Evolutionary conservation across 2,797 vertebrate species (phyloP).

Genomic region (Trematomus bernacchii): DNA sequence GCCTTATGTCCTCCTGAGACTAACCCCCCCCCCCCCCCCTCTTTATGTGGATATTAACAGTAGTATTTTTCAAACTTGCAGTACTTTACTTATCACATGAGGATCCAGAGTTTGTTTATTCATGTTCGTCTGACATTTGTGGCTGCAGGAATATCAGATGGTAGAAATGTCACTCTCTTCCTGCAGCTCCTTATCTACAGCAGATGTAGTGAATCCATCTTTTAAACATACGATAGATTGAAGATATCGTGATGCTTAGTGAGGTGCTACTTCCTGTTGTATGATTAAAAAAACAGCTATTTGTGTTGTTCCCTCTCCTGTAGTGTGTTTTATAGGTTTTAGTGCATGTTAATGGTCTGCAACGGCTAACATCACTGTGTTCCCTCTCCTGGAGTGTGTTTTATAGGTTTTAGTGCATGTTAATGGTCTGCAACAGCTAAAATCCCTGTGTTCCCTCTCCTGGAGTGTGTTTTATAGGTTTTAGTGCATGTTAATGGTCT

Average conservation of each 20-base stretch:
- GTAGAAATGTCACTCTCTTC: constrained; percentile 60
- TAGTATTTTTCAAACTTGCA: too few relatives aligned
- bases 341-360: too few relatives aligned
- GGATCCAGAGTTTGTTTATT: constrained; percentile 39
- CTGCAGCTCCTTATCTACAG: constrained; percentile 37
- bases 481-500: too few relatives aligned
- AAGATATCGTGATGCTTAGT: constrained; percentile 10
- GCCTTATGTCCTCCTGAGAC: too few relatives aligned
- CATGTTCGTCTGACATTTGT: constrained; percentile 52
- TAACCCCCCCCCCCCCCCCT: too few relatives aligned
- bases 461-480: too few relatives aligned
- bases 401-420: too few relatives aligned
- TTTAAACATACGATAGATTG: neutral
- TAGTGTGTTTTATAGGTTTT: too few relatives aligned
- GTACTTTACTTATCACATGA: neutral
- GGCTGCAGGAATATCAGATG: constrained; percentile 50
- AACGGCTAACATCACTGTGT: too few relatives aligned
- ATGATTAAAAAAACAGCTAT: neutral
- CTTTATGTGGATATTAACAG: neutral
- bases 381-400: too few relatives aligned
- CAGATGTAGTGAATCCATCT: constrained; percentile 17
- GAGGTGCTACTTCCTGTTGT: constrained; percentile 7
- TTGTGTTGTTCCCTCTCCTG: neutral
- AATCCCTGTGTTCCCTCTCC: too few relatives aligned
- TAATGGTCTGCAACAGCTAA: too few relatives aligned